These are phyloP conservation scores for Leuciscus waleckii DNA, from an alignment of 2,797 vertebrate genomes.

Conservation along the genomic window DNA sequence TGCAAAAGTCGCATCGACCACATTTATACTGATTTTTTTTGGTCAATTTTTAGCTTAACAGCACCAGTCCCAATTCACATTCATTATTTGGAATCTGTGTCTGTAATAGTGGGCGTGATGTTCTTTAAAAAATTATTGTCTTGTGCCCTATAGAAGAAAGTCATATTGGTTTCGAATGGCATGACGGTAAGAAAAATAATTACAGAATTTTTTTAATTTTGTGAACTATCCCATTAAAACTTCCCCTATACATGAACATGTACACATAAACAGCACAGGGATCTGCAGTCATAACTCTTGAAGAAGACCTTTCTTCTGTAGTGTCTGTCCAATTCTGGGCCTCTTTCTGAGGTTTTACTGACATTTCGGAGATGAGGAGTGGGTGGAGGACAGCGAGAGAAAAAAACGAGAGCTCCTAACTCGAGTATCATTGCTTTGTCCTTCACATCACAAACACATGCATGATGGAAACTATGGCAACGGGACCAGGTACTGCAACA, in stretches of 20 bases:
- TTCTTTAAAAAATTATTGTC: background rate
- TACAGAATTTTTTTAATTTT: background rate
- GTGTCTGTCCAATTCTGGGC: background rate
- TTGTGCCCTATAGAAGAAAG: background rate
- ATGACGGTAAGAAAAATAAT: background rate
- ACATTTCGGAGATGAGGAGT: conserved; percentile 43
- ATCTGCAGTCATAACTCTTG: conserved; percentile 16
- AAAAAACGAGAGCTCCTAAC: conserved; percentile 28
- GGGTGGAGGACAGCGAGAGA: conserved; percentile 18
- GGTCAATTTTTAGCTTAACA: background rate
- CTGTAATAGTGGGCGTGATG: background rate
- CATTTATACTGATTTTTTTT: background rate
- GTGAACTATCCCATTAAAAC: background rate
- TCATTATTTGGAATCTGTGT: background rate
- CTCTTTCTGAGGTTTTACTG: conserved; percentile 5
- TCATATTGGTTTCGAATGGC: background rate
- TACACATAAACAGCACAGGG: background rate
- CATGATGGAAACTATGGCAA: conserved; percentile 79
- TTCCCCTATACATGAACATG: background rate
- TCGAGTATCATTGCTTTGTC: conserved; percentile 67
- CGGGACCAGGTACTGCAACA: conserved; percentile 61
- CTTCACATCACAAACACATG: conserved; percentile 73
- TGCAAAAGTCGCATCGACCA: background rate
- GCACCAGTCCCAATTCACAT: background rate
- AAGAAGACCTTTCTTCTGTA: conserved; percentile 19